Evolutionary conservation across 2,888 invertebrate genomes (phyloP).

Genomic region (Adelognathus sp.): DNA sequence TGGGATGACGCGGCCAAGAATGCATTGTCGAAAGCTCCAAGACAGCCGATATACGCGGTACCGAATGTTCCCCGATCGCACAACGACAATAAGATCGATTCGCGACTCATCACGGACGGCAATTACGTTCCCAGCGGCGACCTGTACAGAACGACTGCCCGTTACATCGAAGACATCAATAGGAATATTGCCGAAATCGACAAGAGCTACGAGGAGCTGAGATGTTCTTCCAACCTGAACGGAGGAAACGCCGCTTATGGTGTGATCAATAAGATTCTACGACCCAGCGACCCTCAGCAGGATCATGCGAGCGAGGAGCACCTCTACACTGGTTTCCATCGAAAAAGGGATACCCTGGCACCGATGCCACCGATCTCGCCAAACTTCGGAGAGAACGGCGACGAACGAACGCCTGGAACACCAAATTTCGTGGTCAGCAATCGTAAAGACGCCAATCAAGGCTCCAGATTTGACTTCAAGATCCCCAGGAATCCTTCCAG

Average conservation of each 20-base stretch:
- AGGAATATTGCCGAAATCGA: constrained; percentile 77
- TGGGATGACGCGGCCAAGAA: neutral
- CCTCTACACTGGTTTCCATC: constrained; percentile 62
- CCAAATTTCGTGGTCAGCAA: constrained; percentile 11
- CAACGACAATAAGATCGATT: constrained; percentile 46
- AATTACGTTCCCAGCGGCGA: constrained; percentile 77
- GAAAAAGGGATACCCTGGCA: constrained; percentile 72
- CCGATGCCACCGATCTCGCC: constrained; percentile 76
- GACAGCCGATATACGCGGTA: constrained; percentile 74
- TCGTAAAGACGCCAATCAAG: constrained; percentile 12
- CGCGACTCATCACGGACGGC: constrained; percentile 61
- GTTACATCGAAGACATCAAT: constrained; percentile 78
- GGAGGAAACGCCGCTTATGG: constrained; percentile 67
- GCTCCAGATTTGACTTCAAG: constrained; percentile 52
- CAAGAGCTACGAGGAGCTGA: constrained; percentile 73
- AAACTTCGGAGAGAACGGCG: constrained; percentile 66
- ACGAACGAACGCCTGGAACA: constrained; percentile 49
- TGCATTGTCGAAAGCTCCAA: constrained; percentile 20
- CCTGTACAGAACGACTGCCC: constrained; percentile 73
- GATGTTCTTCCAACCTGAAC: constrained; percentile 62
- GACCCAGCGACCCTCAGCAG: constrained; percentile 47
- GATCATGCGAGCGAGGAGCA: constrained; percentile 47
- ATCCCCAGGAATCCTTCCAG: constrained; percentile 22
- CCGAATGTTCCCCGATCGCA: constrained; percentile 64
- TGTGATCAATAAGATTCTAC: constrained; percentile 70